Evolutionary conservation across 2,797 vertebrate genomes (phyloP), one percentile per base, ranked within the genome.

Genomic region (Hydrocynus forskahlii): DNA sequence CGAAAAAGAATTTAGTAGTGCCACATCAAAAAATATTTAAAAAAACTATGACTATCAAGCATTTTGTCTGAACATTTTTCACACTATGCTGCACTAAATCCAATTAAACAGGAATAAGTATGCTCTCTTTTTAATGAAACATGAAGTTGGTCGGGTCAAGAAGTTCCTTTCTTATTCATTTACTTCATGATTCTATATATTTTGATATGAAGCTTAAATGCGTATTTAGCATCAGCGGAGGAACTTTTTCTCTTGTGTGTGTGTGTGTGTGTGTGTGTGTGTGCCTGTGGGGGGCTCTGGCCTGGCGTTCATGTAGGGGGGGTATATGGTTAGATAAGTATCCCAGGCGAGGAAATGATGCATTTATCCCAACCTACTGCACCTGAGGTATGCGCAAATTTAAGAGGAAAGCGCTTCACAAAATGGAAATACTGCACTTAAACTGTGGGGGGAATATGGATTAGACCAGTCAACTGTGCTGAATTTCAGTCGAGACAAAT

Each of bases 311-410:
- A 13, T 29, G 60, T 35, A 35, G 35, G 35, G 35, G 35, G 62
- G 35, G 64, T 45, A 25, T 21, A 14, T 45, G 40, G 40, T 68
- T 69, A 82, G 78, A 52, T 82, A 86, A 87, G 87, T 88, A 85
- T 81, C 63, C 66, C 71, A 59, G 73, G 45, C 75, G 64, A 78
- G 75, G 78, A 79, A 87, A 82, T 76, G 87, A 77, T 62, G 90
- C 91, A 92, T 94, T 94, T 93, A 92, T 91, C 88, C 91, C 91
- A 89, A 93, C 92, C 93, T 92, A 89, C 93, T 93, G 91, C 91
- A 91, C 89, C 89, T 93, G 90, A 89, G 87, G 66, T 92, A 92
- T 89, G 92, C 93, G 92, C 89, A 93, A 90, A 93, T 94, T 82
- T 90, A 45, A 79, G 85, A 90, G 84, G 88, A 90, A 86, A 91